These are phyloP conservation scores for Tamias sibiricus DNA, from an alignment of 2,113 vertebrate species.

Conservation along the genomic window DNA sequence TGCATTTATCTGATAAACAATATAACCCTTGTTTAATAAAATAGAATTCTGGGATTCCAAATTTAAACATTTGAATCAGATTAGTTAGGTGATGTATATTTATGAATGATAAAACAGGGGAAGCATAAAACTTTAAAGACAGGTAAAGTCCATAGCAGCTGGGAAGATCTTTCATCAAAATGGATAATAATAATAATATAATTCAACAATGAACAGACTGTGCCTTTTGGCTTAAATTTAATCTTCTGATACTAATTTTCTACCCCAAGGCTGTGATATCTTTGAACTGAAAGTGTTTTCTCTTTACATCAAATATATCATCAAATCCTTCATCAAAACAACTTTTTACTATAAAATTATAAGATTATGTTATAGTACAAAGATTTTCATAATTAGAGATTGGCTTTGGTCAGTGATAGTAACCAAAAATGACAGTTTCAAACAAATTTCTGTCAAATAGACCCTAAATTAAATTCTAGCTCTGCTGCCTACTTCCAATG, in stretches of 20 bases:
- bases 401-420: not conserved
- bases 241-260: not conserved
- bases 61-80: not conserved
- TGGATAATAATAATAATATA: not conserved
- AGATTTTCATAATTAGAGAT: not conserved
- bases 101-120: not conserved
- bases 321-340: conserved; percentile 14
- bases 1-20: not conserved
- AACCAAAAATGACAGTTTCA: conserved; percentile 9
- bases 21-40: not conserved
- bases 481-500: not conserved
- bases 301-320: not conserved
- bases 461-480: not conserved
- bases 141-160: not conserved
- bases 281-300: not conserved
- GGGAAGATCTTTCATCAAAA: not conserved
- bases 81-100: not conserved
- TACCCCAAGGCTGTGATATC: not conserved
- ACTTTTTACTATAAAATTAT: not conserved
- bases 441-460: not conserved
- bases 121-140: not conserved
- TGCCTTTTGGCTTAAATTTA: not conserved
- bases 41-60: not conserved
- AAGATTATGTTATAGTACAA: not conserved
- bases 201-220: not conserved